Evolutionary conservation across 2,797 vertebrate genomes (phyloP).

Genomic region (Nannoperca australis): DNA sequence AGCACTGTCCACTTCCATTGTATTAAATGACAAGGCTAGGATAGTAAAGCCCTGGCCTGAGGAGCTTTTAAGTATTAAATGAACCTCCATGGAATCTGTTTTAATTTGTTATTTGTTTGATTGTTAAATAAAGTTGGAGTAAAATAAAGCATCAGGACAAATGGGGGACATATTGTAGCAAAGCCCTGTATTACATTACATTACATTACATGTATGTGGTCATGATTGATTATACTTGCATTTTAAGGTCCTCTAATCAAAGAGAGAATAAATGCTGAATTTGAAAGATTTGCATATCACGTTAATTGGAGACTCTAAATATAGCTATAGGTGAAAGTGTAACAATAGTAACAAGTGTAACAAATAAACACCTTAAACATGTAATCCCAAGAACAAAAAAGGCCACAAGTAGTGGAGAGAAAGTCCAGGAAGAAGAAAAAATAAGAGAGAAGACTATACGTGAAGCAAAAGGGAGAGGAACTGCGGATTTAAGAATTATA

Average conservation of each 20-base stretch:
- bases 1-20: conserved; percentile 71
- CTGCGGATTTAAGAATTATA: conserved; percentile 81
- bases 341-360: not conserved
- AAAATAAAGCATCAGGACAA: not conserved
- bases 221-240: conserved; percentile 2
- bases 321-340: not conserved
- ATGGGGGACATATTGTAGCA: not conserved
- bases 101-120: conserved; percentile 25
- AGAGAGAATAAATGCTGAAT: not conserved
- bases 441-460: conserved; percentile 25
- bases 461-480: conserved; percentile 50
- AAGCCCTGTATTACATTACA: not conserved
- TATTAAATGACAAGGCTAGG: conserved; percentile 57
- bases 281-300: not conserved
- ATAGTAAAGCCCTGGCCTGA: conserved; percentile 39
- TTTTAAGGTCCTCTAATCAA: conserved; percentile 2
- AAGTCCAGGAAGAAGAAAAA: conserved; percentile 18
- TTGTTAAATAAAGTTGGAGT: conserved; percentile 27
- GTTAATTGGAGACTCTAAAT: not conserved
- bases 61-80: conserved; percentile 18
- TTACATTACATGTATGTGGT: no score
- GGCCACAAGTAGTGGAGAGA: not conserved
- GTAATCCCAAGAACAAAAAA: conserved; percentile 34
- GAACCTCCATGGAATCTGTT: conserved; percentile 6
- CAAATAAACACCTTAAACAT: conserved; percentile 32